phyloP scores from a whole-genome alignment of 2,888 invertebrate species.

The Sussaba pulchella region DNA sequence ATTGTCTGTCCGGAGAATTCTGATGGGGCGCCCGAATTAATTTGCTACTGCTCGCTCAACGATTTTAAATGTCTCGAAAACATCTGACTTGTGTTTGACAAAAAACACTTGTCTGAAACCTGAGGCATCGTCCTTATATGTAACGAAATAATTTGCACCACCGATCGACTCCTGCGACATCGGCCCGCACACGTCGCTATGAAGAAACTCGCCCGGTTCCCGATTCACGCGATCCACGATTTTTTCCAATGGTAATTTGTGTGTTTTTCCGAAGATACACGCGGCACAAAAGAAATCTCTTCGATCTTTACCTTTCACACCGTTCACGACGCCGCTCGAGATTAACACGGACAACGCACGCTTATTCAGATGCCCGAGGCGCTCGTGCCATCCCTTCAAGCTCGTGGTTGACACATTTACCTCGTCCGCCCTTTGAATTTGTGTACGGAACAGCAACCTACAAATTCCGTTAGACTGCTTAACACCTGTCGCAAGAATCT shows the following conservation, averaged over 20 bases:
- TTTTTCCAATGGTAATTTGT: conserved; percentile 51
- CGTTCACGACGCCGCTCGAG: conserved; percentile 7
- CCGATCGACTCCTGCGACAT: conserved; percentile 61
- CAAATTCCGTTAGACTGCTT: conserved; percentile 25
- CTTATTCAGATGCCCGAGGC: conserved; percentile 5
- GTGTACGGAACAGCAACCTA: conserved; percentile 7
- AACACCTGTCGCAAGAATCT: conserved; percentile 17
- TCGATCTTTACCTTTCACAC: conserved; percentile 38
- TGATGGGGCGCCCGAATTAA: conserved; percentile 31
- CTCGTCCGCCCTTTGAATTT: neutral
- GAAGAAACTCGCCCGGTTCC: no score
- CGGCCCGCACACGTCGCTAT: conserved; percentile 68
- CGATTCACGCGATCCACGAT: conserved; percentile 1
- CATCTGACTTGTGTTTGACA: conserved; percentile 58
- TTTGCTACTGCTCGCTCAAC: conserved; percentile 28
- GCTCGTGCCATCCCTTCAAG: conserved; percentile 42
- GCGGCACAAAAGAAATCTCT: conserved; percentile 65
- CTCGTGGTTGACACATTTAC: conserved; percentile 17
- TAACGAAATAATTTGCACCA: no score
- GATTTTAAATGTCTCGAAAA: conserved; percentile 19
- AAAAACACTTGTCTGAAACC: conserved; percentile 60
- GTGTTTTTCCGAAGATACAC: no score
- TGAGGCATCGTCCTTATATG: no score
- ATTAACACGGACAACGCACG: conserved; percentile 7
- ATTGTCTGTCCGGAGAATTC: conserved; percentile 32